Conservation (phyloP, 1,140 invertebrate genomes). For the Neuroterus valhalla region DNA sequence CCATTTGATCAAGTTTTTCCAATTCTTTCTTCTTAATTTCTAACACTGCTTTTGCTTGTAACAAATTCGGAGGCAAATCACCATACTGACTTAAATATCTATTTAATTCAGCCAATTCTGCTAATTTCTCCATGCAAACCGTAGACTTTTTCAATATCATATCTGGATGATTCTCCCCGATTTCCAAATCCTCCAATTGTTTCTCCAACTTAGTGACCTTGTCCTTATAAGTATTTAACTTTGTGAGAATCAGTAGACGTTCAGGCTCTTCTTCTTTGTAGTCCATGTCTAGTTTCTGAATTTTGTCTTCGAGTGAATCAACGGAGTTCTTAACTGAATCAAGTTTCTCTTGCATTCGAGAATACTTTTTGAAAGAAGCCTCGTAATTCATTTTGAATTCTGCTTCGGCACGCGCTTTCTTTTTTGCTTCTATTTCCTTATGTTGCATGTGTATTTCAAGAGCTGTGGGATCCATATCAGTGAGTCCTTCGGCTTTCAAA, state of each 20-base stretch:
- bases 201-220: slow-evolving; percentile 53
- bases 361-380: slow-evolving; percentile 54
- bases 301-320: slow-evolving; percentile 43
- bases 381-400: slow-evolving; percentile 57
- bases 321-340: slow-evolving; percentile 51
- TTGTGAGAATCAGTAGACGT: slow-evolving; percentile 53
- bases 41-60: slow-evolving; percentile 64
- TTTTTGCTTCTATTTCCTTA: slow-evolving; percentile 54
- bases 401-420: slow-evolving; percentile 55
- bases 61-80: slow-evolving; percentile 66
- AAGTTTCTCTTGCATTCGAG: slow-evolving; percentile 54
- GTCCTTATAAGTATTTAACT: slow-evolving; percentile 61
- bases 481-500: slow-evolving; percentile 56
- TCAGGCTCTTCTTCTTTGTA: slow-evolving; percentile 55
- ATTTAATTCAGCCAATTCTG: slow-evolving; percentile 58
- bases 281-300: slow-evolving; percentile 41
- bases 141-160: slow-evolving; percentile 60
- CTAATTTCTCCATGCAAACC: slow-evolving; percentile 51
- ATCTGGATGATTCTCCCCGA: slow-evolving; percentile 53
- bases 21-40: slow-evolving; percentile 60
- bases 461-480: slow-evolving; percentile 53
- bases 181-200: slow-evolving; percentile 54
- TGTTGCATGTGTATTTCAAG: slow-evolving; percentile 54
- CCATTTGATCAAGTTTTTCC: slow-evolving; percentile 54
- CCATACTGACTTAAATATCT: slow-evolving; percentile 56